Base-by-base conservation (phyloP, 2,113 vertebrate genomes). In the Calyptomena viridis region DNA sequence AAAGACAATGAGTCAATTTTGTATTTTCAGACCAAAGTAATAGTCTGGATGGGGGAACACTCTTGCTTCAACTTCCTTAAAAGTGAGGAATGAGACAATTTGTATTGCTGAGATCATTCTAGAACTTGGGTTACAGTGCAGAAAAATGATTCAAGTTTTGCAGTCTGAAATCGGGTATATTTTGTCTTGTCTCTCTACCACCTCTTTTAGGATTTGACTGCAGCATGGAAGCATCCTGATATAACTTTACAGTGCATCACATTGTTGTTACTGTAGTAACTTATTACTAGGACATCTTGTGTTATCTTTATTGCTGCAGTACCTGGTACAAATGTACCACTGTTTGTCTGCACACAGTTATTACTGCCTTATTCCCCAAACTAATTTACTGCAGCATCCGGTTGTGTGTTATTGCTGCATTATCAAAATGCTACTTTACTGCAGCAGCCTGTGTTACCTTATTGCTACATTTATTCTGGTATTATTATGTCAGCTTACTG, bases 281-380 rank as follows among this genome's bases (percentile, higher is more conserved):
- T 84, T 96, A 91, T 92, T 96, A 93, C 80, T 89, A 46, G 64
- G 47, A 75, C 74, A 95, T 69, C 55, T 66, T 37, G 33, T 93
- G 88, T 87, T 89, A 96, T 81, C 84, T 97, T 95, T 97, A 97
- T 97, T 98, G 97, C 96, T 97, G 96, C 96, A 98, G 97, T 96
- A 95, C 92, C 91, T 92, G 93, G 91, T 96, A 97, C 95, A 72
- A 87, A 90, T 84, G 71, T 90, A 67, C 79, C 35, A 37, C 71
- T 35, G 18, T 87, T 93, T 92, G 85, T 85, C 95, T 63, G 13
- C 67, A 24, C 71, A 52, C 8, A 12, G 5, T 87, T 55, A 62
- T 68, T 64, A 60, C 66, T 33, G 75, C 72, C 84, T 86, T 86
- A 90, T 81, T 92, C 94, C 85, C 71, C 86, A 90, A 49, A 60